These are phyloP conservation scores for Stenurella melanura DNA, from an alignment of 2,888 invertebrate species.

Conservation along the genomic window DNA sequence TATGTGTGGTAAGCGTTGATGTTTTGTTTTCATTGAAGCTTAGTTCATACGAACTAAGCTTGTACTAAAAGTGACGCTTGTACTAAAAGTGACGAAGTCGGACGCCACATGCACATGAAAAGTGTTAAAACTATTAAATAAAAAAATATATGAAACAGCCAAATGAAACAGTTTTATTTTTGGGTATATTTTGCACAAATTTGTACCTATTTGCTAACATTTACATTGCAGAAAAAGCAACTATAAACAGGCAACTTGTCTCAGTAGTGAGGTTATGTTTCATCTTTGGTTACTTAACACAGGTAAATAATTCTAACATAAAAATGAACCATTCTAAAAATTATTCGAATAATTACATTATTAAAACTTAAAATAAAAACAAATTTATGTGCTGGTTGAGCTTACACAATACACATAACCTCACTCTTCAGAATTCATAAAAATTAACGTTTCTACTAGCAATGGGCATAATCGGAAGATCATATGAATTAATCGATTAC, in stretches of 20 bases:
- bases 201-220: neutral
- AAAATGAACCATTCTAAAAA: slow-evolving; percentile 1
- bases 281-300: neutral
- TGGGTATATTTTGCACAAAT: neutral
- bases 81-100: too few relatives aligned
- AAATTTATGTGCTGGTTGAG: neutral
- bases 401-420: neutral
- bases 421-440: neutral
- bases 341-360: slow-evolving; percentile 1
- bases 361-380: neutral
- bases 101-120: too few relatives aligned
- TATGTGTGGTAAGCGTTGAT: too few relatives aligned
- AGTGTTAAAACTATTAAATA: neutral
- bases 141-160: neutral
- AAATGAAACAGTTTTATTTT: neutral
- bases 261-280: slow-evolving; percentile 7
- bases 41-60: too few relatives aligned
- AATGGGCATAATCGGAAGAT: too few relatives aligned
- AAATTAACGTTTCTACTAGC: neutral
- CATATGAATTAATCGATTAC: too few relatives aligned
- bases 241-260: neutral
- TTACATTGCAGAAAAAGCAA: neutral
- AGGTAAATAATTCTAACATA: slow-evolving; percentile 1
- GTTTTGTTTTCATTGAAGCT: too few relatives aligned
- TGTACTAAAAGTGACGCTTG: too few relatives aligned